phyloP scores from a whole-genome alignment of 2,113 vertebrate species.

The Agapornis roseicollis region DNA sequence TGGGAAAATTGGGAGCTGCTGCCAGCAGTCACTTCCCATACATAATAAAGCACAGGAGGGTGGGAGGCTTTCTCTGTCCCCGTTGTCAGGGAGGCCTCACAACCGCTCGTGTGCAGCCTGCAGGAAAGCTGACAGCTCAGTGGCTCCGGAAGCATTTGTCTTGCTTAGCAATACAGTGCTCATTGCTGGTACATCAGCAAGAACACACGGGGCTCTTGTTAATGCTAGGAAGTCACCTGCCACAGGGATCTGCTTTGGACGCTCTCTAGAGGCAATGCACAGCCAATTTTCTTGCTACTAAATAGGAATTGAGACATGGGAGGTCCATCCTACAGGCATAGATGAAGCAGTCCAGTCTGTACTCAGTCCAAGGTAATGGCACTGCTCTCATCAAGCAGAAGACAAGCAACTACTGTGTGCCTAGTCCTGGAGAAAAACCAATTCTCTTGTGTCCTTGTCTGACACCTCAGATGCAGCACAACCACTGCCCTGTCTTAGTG shows the following conservation, averaged over 20 bases:
- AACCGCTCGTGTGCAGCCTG: fast-evolving
- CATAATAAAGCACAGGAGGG: not conserved
- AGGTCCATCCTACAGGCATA: too few species aligned
- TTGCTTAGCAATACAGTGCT: not conserved
- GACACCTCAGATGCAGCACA: not conserved
- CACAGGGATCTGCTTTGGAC: not conserved
- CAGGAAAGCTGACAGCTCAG: not conserved
- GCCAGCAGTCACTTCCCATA: not conserved
- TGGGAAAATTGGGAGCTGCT: not conserved
- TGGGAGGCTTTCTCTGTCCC: not conserved
- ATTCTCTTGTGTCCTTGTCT: not conserved
- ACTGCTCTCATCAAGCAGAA: not conserved
- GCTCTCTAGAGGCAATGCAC: not conserved
- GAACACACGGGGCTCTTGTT: not conserved
- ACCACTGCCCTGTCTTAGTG: not conserved
- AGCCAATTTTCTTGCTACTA: not conserved
- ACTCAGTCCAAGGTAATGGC: not conserved
- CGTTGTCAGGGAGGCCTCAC: not conserved
- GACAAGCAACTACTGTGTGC: not conserved
- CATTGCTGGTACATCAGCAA: not conserved
- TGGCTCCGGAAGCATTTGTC: not conserved
- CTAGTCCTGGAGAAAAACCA: too few species aligned
- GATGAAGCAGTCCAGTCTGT: too few species aligned
- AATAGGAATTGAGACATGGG: not conserved
- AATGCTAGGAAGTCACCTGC: not conserved